Base-by-base conservation (phyloP, 2,888 invertebrate species). In the Eucera pruinosa region DNA sequence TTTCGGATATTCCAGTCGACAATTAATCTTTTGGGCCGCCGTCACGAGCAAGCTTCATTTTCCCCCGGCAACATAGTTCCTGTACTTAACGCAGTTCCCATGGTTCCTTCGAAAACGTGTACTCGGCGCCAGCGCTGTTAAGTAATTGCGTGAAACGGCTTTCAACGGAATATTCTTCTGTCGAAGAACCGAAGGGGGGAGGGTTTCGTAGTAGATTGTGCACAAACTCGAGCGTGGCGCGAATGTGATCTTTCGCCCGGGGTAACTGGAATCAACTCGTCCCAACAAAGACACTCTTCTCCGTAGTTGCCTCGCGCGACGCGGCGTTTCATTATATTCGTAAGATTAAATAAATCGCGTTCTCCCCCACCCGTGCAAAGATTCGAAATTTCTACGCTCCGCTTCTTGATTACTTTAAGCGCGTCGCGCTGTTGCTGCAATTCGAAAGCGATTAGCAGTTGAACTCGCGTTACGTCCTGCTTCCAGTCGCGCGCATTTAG, bases 71-170 rank as follows among this genome's bases (percentile, higher is more conserved):
- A 50, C 43, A 23, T 2, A 23, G 50, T 64, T 50, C 52, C 52
- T n/a, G 48, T 48, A n/a, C 5, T 57, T 36, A 47, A 57, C 36
- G 45, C 54, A 64, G 25, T 64, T 55, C 36, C 33, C 25, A 33
- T 36, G n/a, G 64, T 47, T 43, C 9, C 54, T 11, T 18, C 36
- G 54, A 47, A 36, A 67, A 61, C 27, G 47, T n/a, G n/a, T 20
- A 33, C 39, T 39, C 20, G 20, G 47, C 15, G 23, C 18, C 39
- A 2, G 9, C 5, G 47, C 27, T 58, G 50, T 60, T 69, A 54
- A 73, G 69, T 69, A 61, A 73, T 73, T 55, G 73, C 54, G 73
- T 47, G 69, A 62, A 50, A 57, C 41, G 33, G 41, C 43, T 36
- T 25, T 55, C 70, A 41, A 62, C n/a, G 54, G 61, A 48, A 70